These are phyloP conservation scores for Camponotus pennsylvanicus DNA, from an alignment of 1,140 invertebrate species.

Conservation along the genomic window DNA sequence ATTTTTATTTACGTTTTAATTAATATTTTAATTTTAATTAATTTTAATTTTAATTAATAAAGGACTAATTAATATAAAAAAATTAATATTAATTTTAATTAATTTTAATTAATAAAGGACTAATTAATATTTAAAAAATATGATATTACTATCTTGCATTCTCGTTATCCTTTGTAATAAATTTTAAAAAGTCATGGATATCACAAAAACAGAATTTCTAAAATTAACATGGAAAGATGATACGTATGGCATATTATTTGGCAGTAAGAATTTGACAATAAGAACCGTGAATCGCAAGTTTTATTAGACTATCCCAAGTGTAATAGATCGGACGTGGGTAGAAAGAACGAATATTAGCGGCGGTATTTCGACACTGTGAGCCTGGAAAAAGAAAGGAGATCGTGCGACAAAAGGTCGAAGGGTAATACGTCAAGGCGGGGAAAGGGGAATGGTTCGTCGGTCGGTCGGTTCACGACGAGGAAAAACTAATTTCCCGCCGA, in stretches of 20 bases:
- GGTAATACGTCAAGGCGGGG: slow-evolving; percentile 69
- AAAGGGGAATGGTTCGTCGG: slow-evolving; percentile 2
- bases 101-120: background rate
- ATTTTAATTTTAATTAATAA: background rate
- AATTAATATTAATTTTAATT: background rate
- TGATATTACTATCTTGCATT: background rate
- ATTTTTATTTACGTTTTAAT: background rate
- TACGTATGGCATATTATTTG: background rate
- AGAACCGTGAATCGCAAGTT: slow-evolving; percentile 1
- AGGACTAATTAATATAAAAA: background rate
- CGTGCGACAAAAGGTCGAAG: slow-evolving; percentile 69
- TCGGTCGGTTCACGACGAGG: slow-evolving; percentile 37
- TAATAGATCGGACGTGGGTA: background rate
- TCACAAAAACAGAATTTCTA: background rate
- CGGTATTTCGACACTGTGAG: slow-evolving; percentile 38
- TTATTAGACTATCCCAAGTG: background rate
- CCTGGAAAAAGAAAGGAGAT: slow-evolving; percentile 51
- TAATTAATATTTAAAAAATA: background rate
- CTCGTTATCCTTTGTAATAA: background rate
- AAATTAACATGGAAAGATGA: slow-evolving; percentile 8
- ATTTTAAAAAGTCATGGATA: background rate
- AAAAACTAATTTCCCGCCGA: slow-evolving; percentile 80
- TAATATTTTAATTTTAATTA: no score
- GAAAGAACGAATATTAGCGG: background rate
- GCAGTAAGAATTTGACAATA: background rate